Evolutionary conservation across 2,888 invertebrate species (phyloP).

Genomic region (Erebia ligea): DNA sequence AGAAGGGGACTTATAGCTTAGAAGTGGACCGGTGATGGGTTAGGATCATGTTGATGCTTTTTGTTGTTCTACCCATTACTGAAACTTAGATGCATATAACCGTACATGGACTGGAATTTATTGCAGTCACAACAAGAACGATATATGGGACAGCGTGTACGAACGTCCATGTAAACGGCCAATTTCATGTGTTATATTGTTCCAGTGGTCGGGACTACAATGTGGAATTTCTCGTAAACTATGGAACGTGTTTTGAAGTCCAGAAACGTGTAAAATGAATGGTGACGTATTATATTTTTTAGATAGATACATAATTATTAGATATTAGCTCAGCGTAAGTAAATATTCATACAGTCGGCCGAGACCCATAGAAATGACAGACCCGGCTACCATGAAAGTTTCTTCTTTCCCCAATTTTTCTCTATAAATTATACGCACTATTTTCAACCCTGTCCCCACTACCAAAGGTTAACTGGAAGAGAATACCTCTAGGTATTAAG

Average conservation of each 20-base stretch:
- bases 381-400: no score
- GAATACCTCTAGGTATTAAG: no score
- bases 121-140: conserved; percentile 10
- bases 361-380: no score
- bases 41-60: not conserved
- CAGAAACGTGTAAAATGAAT: not conserved
- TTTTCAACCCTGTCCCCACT: no score
- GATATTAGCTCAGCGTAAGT: no score
- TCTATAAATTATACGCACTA: no score
- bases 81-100: not conserved
- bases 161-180: conserved; percentile 10
- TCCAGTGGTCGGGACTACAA: not conserved
- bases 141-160: conserved; percentile 7
- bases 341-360: not conserved
- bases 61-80: not conserved
- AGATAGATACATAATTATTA: not conserved
- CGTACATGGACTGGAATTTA: conserved; percentile 4
- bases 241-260: not conserved
- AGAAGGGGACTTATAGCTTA: no score
- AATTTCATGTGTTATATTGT: conserved; percentile 18
- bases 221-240: conserved; percentile 8
- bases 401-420: no score
- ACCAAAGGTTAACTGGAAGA: no score
- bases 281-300: not conserved
- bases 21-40: no score